Evolutionary conservation across 64 coral and sea anemone species (phyloP), one percentile per base, ranked within the genome.

Genomic region (Porites australiensis): DNA sequence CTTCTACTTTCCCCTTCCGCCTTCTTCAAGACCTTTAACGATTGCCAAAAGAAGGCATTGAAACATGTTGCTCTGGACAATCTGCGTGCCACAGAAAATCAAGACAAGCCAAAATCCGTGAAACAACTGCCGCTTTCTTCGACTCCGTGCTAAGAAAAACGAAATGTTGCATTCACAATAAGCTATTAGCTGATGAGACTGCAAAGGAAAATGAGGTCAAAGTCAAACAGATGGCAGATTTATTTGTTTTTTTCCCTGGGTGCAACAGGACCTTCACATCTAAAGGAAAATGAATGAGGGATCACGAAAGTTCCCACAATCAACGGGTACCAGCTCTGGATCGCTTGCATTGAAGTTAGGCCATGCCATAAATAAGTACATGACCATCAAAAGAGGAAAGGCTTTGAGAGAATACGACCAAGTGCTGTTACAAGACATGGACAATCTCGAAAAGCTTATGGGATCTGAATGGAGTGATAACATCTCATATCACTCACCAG

Each of bases 41-140:
- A 59, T 23, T 79, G 6, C 53, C 52, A 79, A 79, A 54, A 79
- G 13, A 19, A 71, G 37, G 68, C n/a, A 27, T 1, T 53, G 23
- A 79, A 79, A 53, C 77, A 53, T 58, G 51, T 79, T 37, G 77
- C 77, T 2, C 20, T 79, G 12, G 77, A 79, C 52, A n/a, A 79
- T 58, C 48, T 22, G 8, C 5, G 77, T 23, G n/a, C 77, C 5
- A 9, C 77, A 11, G 77, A 16, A 5, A 58, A 53, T 23, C 10
- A 1, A 73, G 70, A 74, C 37, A 14, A 5, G 53, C 10, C 53
- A 55, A 2, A 7, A 55, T 55, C 53, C 53, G 53, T 55, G 53
- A 11, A 55, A 55, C 53, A 55, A 55, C 10, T 0, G 10, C 53
- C 53, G 53, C 53, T 55, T 55, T 55, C 53, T 55, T 55, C 53